These are phyloP conservation scores for Cyclophora albipunctata DNA, from an alignment of 2,888 invertebrate species.

Conservation along the genomic window DNA sequence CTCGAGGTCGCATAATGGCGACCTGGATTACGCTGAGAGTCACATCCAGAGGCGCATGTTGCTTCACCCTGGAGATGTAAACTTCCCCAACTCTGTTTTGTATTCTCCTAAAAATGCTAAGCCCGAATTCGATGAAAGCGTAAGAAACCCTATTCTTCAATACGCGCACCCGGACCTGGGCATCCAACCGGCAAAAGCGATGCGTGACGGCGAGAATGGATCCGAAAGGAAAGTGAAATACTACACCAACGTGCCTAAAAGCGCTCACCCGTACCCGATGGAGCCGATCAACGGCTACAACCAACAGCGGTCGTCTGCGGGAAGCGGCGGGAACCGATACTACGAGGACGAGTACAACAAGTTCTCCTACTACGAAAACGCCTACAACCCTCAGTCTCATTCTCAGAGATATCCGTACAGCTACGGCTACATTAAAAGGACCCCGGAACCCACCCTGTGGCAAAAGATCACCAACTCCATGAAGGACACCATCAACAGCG, in stretches of 20 bases:
- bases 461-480: conserved; percentile 82
- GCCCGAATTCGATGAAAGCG: conserved; percentile 80
- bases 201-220: conserved; percentile 48
- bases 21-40: conserved; percentile 65
- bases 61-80: conserved; percentile 78
- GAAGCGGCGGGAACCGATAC: conserved; percentile 57
- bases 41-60: conserved; percentile 83
- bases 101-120: conserved; percentile 78
- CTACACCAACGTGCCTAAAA: conserved; percentile 70
- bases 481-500: conserved; percentile 81
- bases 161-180: conserved; percentile 88
- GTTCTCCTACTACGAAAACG: conserved; percentile 73
- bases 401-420: conserved; percentile 73
- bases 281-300: conserved; percentile 62
- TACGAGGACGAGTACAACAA: conserved; percentile 71
- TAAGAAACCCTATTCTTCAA: conserved; percentile 83
- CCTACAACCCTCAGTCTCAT: conserved; percentile 37
- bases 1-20: conserved; percentile 63
- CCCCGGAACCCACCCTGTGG: conserved; percentile 81
- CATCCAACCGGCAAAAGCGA: conserved; percentile 82
- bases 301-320: conserved; percentile 61
- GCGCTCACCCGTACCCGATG: conserved; percentile 75
- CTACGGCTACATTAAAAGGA: conserved; percentile 77
- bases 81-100: conserved; percentile 79
- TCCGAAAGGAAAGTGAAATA: conserved; percentile 63